Evolutionary conservation across 2,113 vertebrate species (phyloP).

Genomic region (Argyrosomus japonicus): DNA sequence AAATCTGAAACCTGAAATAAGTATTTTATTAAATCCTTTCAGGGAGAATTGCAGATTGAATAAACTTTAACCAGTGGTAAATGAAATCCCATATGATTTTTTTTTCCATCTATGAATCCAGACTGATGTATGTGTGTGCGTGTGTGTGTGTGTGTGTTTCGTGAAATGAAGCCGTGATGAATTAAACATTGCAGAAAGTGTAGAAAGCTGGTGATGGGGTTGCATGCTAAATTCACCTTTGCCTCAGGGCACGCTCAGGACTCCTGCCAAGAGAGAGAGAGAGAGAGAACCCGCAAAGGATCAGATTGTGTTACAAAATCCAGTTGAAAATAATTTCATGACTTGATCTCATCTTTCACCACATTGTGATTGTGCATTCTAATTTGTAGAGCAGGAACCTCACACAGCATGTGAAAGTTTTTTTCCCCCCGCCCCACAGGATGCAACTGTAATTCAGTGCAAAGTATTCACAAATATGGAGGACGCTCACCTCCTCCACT

Average conservation of each 20-base stretch:
- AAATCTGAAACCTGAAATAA: constrained; percentile 57
- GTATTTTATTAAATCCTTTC: constrained; percentile 49
- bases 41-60: constrained; percentile 62
- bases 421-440: not conserved
- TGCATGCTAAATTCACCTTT: constrained; percentile 70
- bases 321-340: constrained; percentile 75
- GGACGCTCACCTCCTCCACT: not conserved
- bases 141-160: constrained; percentile 24
- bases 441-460: not conserved
- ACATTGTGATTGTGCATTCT: constrained; percentile 80
- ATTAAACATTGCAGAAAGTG: constrained; percentile 70
- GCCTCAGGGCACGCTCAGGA: constrained; percentile 66
- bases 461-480: not conserved
- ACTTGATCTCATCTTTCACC: constrained; percentile 71
- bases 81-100: constrained; percentile 39
- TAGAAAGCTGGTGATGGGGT: constrained; percentile 54
- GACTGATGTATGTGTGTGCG: constrained; percentile 46
- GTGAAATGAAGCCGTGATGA: constrained; percentile 58
- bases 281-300: constrained; percentile 62
- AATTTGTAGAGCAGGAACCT: constrained; percentile 71
- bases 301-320: constrained; percentile 74
- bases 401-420: constrained; percentile 20
- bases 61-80: constrained; percentile 69
- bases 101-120: constrained; percentile 21
- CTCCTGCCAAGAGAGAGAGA: constrained; percentile 57